A percentile compares a stretch with the other conserved stretches of the same genome.
phyloP scores from a whole-genome alignment of 2,797 vertebrate genomes.

The Brachyalestes nurse region DNA sequence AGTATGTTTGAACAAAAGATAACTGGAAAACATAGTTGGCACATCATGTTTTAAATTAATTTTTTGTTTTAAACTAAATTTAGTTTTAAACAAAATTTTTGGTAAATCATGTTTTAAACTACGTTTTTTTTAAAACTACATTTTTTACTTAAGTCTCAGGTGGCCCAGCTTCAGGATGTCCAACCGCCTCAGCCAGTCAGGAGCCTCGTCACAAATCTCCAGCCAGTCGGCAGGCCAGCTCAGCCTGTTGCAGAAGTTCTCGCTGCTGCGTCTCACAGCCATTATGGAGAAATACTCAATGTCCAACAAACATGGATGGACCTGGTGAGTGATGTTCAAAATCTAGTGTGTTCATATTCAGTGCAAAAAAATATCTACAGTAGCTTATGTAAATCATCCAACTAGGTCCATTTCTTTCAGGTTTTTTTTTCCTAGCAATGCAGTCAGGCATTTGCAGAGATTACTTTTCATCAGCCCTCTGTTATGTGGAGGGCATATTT shows the following conservation, averaged over 20 bases:
- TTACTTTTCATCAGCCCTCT: neutral
- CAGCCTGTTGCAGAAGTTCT: slow-evolving; percentile 94
- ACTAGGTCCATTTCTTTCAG: neutral
- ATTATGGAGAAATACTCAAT: slow-evolving; percentile 97
- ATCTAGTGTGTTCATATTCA: neutral
- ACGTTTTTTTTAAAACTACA: no score
- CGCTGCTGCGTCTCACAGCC: slow-evolving; percentile 92
- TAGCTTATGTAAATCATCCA: neutral
- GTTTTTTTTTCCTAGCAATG: neutral
- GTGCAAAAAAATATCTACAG: neutral
- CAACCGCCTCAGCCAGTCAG: slow-evolving; percentile 84
- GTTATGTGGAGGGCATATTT: neutral
- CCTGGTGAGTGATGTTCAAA: slow-evolving; percentile 82
- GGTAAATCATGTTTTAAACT: no score
- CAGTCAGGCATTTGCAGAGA: neutral
- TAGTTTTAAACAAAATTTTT: no score
- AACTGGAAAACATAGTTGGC: no score
- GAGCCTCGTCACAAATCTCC: slow-evolving; percentile 89
- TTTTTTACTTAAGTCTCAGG: slow-evolving; percentile 80
- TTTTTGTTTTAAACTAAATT: no score
- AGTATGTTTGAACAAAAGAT: no score
- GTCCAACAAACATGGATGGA: slow-evolving; percentile 98
- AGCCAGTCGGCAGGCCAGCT: slow-evolving; percentile 93
- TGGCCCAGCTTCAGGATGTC: slow-evolving; percentile 97
- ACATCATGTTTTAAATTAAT: no score